Evolutionary conservation across 2,113 vertebrate genomes (phyloP).

Genomic region (Crotalus viridis): DNA sequence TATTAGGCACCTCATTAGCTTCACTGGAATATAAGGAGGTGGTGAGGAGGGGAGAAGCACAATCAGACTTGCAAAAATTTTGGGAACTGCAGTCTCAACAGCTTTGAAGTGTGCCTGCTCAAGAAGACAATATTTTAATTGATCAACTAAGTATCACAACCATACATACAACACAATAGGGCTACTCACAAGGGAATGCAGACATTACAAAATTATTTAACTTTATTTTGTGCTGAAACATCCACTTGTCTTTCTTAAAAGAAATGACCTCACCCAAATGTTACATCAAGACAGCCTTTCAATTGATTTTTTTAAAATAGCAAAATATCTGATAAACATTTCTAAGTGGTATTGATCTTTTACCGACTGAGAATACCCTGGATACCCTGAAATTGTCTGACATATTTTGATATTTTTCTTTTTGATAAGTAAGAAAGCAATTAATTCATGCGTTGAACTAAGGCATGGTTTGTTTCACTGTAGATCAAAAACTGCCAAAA

Average conservation of each 20-base stretch:
- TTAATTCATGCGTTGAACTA: rapidly evolving
- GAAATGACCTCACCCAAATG: background rate
- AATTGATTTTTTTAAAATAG: background rate
- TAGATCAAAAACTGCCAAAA: background rate
- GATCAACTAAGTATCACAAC: background rate
- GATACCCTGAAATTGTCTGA: background rate
- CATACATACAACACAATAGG: background rate
- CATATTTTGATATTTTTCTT: background rate
- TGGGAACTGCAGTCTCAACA: background rate
- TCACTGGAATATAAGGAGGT: background rate
- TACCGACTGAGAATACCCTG: background rate
- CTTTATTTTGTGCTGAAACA: background rate
- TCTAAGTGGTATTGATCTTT: background rate
- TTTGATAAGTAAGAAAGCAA: background rate
- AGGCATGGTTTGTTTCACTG: background rate
- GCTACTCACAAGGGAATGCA: background rate
- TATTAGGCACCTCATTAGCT: background rate
- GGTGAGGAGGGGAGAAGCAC: background rate
- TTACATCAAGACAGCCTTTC: background rate
- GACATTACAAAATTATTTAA: background rate
- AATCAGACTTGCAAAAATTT: background rate
- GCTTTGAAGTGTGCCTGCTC: background rate
- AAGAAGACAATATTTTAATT: background rate
- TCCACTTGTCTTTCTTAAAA: background rate
- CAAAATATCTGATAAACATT: background rate